These are phyloP conservation scores for Lepidochrysops patricia DNA, from an alignment of 2,888 invertebrate genomes.

Conservation along the genomic window DNA sequence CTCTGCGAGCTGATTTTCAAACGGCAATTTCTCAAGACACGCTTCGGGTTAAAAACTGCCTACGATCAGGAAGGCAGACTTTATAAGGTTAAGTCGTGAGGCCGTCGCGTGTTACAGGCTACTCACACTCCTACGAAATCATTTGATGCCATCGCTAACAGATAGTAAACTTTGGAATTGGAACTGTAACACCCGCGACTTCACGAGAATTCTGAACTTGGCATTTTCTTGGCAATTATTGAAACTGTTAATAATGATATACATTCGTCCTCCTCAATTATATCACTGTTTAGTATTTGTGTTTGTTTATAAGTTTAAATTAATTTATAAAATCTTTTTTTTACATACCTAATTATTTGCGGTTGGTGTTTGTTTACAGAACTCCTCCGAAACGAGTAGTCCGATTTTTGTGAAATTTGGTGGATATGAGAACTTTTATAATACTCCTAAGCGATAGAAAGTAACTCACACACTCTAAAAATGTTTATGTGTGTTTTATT, in stretches of 20 bases:
- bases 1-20: constrained; percentile 6
- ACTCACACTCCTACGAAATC: constrained; percentile 34
- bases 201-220: neutral
- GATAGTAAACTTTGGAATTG: constrained; percentile 31
- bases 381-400: no score
- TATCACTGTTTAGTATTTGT: neutral
- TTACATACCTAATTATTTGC: no score
- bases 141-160: constrained; percentile 31
- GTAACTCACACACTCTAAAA: no score
- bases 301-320: neutral
- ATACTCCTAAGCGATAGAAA: no score
- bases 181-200: constrained; percentile 23
- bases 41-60: constrained; percentile 16
- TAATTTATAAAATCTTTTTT: no score
- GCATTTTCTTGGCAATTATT: no score
- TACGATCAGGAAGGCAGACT: constrained; percentile 15
- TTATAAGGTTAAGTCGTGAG: constrained; percentile 36
- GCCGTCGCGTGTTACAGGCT: constrained; percentile 42
- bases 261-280: no score
- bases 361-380: neutral
- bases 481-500: no score
- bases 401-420: no score
- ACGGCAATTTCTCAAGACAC: constrained; percentile 14
- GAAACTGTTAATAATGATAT: no score
- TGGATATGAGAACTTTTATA: no score